These are phyloP conservation scores for Ceuthmochares aereus DNA, from an alignment of 2,113 vertebrate genomes.

Conservation along the genomic window DNA sequence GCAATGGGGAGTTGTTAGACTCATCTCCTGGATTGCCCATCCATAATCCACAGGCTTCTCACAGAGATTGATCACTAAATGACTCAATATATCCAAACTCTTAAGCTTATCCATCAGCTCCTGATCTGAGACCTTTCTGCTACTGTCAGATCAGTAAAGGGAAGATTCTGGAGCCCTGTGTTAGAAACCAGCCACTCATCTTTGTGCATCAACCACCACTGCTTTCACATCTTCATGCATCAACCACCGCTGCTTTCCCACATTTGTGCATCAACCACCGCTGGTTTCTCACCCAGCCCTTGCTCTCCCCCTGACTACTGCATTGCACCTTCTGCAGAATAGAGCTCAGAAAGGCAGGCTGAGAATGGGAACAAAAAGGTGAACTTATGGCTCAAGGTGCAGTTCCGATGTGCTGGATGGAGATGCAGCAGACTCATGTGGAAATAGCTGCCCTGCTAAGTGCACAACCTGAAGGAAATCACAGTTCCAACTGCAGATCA, in stretches of 20 bases:
- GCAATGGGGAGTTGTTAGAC: background rate
- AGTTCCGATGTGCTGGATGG: constrained; percentile 18
- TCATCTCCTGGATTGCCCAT: background rate
- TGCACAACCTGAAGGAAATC: background rate
- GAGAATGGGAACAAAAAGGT: constrained; percentile 31
- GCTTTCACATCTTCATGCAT: background rate
- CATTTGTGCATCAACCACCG: background rate
- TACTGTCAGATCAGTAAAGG: background rate
- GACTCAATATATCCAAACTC: background rate
- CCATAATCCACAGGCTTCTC: background rate
- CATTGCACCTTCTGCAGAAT: constrained; percentile 52
- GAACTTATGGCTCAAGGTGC: constrained; percentile 33
- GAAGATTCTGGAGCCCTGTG: background rate
- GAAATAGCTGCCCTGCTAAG: constrained; percentile 11
- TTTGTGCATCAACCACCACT: background rate
- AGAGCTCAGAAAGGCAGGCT: constrained; percentile 48
- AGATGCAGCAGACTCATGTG: background rate
- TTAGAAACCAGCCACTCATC: background rate
- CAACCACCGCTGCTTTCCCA: background rate
- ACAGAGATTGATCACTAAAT: background rate
- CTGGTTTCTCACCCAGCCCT: background rate
- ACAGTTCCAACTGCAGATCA: background rate
- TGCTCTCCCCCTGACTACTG: background rate
- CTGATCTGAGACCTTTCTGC: background rate
- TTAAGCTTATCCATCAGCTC: background rate